Evolutionary conservation across 2,797 vertebrate species (phyloP).

Genomic region (Vultur gryphus): DNA sequence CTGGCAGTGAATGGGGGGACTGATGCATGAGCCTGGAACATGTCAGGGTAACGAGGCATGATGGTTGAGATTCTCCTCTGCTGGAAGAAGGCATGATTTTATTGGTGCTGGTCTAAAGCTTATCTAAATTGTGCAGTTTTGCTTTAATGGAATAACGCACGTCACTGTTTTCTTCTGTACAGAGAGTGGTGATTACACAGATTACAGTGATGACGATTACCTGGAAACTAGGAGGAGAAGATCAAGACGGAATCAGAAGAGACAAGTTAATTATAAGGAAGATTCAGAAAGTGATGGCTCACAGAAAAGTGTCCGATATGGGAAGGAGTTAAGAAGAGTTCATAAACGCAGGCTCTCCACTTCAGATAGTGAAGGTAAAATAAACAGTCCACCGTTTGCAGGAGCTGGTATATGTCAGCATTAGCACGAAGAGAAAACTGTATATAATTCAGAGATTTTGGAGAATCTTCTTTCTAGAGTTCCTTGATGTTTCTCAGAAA

Average conservation of each 20-base stretch:
- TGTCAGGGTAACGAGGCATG: not conserved
- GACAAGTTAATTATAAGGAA: conserved; percentile 95
- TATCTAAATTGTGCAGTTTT: not conserved
- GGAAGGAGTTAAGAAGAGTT: conserved; percentile 77
- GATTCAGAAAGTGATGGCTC: conserved; percentile 94
- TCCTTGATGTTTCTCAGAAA: not conserved
- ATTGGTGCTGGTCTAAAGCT: not conserved
- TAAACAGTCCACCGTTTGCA: not conserved
- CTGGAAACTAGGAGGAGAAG: conserved; percentile 86
- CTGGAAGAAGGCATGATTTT: not conserved
- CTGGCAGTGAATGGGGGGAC: not conserved
- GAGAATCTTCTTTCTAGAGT: not conserved
- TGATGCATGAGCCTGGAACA: not conserved
- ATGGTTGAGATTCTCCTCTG: not conserved
- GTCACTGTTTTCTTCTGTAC: not conserved
- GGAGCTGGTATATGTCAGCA: not conserved
- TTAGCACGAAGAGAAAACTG: not conserved
- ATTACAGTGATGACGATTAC: conserved; percentile 88
- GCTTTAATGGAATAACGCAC: not conserved
- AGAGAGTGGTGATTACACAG: conserved; percentile 85
- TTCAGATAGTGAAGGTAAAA: conserved; percentile 90
- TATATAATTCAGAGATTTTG: not conserved
- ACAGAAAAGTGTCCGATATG: conserved; percentile 73
- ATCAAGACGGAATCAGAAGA: conserved; percentile 88
- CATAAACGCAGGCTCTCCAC: conserved; percentile 88